Evolutionary conservation across 1,140 invertebrate genomes (phyloP), one percentile per base, ranked within the genome.

Genomic region (Schmidtea mediterranea): DNA sequence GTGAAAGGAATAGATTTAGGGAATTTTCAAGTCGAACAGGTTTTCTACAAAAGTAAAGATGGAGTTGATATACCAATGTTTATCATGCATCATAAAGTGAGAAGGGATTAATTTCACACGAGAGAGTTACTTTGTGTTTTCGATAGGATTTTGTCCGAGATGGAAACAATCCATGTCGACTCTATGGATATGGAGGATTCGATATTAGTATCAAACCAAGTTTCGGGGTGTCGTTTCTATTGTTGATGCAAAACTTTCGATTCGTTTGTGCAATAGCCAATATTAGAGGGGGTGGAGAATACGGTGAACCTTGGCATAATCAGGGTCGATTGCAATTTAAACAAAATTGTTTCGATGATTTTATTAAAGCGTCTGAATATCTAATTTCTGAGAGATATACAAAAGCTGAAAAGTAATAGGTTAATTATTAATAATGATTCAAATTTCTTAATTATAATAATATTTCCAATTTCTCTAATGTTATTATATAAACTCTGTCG

Each of bases 141-240:
- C n/a, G n/a, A n/a, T n/a, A n/a, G n/a, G n/a, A n/a, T n/a, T n/a
- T n/a, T n/a, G n/a, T n/a, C n/a, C n/a, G n/a, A 77, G 78, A 65
- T 43, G 40, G 15, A 22, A 26, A 15, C 26, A 18, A 74, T 62
- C 80, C 76, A 21, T 78, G 75, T 51, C 66, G 92, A 12, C 65
- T 97, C 15, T 94, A 95, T 66, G 89, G 86, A 16, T 98, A 97
- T 67, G 90, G 89, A 38, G 89, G 89, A 0, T 97, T 95, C 61
- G 90, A 89, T 69, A 76, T 90, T 49, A 80, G 78, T 56, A 69
- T 92, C 51, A 76, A 77, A 57, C 87, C 90, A 6, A 73, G 72
- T 15, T 83, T 82, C 66, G 79, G 76, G 55, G 73, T 83, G 6
- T 75, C 75, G 2, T 70, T 80, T 51, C 65, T 90, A 23, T 73